A percentile compares a stretch with the other conserved stretches of the same genome.
These are phyloP conservation scores for Apis mellifera DNA, from an alignment of 1,140 invertebrate species.

Conservation along the genomic window DNA sequence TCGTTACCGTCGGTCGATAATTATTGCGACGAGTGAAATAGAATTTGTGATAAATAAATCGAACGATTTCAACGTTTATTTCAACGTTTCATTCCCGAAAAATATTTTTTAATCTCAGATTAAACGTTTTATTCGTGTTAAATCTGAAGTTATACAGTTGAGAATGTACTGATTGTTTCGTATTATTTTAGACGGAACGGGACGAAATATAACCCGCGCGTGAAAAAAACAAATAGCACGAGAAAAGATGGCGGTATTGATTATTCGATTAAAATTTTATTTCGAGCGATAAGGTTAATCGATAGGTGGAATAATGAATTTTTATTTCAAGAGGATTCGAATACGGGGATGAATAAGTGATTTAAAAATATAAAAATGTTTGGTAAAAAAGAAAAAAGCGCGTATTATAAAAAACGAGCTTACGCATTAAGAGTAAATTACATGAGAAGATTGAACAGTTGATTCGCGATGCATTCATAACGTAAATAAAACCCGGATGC, in stretches of 20 bases:
- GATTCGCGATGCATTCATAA: neutral
- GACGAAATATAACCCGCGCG: too few species aligned
- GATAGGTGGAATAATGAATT: neutral
- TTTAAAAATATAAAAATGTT: neutral
- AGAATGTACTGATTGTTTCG: neutral
- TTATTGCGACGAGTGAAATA: too few species aligned
- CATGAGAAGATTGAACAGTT: conserved; percentile 3
- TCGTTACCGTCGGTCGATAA: too few species aligned
- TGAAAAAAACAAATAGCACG: neutral
- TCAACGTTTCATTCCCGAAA: neutral
- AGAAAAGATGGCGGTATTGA: neutral
- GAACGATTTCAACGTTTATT: too few species aligned
- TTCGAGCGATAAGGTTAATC: neutral
- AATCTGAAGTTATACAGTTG: neutral
- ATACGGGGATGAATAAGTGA: conserved; percentile 19
- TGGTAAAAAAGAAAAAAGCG: neutral
- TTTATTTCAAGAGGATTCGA: neutral
- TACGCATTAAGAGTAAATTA: conserved; percentile 26
- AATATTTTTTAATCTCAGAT: neutral
- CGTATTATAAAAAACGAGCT: conserved; percentile 9
- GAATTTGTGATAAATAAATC: too few species aligned
- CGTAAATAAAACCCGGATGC: neutral
- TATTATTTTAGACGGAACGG: neutral
- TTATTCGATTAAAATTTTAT: neutral
- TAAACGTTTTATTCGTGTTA: neutral